Conservation (phyloP, 2,113 vertebrate species). For the Varanus salvator region DNA sequence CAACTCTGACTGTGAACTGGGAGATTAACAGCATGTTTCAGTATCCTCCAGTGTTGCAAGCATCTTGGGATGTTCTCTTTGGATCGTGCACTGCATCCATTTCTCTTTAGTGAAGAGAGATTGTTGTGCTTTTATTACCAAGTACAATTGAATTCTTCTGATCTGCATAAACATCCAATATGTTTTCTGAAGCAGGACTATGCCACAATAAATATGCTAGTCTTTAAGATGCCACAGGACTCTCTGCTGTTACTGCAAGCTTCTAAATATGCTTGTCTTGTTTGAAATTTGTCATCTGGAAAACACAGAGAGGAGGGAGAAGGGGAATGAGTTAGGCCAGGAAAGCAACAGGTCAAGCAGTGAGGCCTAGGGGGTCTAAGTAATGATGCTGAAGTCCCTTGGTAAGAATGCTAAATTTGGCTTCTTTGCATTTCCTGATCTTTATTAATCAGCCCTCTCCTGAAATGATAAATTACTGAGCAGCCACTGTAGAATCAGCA, state of each 20-base stretch:
- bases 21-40: neutral
- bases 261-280: neutral
- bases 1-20: neutral
- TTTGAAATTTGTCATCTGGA: neutral
- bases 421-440: neutral
- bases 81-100: neutral
- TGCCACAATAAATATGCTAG: neutral
- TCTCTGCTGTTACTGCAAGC: constrained; percentile 25
- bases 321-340: neutral
- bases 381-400: neutral
- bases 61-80: neutral
- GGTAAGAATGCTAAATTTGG: constrained; percentile 14
- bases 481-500: constrained; percentile 27
- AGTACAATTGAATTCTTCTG: neutral
- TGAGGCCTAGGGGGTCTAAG: neutral
- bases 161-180: neutral
- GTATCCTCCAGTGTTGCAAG: neutral
- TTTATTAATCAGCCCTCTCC: constrained; percentile 7
- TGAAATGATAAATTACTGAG: constrained; percentile 32
- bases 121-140: neutral
- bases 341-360: neutral
- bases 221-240: neutral
- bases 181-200: neutral
- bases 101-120: neutral
- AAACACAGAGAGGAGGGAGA: neutral